Base-by-base conservation (phyloP, 2,888 invertebrate genomes). In the Diarsia dahlii region DNA sequence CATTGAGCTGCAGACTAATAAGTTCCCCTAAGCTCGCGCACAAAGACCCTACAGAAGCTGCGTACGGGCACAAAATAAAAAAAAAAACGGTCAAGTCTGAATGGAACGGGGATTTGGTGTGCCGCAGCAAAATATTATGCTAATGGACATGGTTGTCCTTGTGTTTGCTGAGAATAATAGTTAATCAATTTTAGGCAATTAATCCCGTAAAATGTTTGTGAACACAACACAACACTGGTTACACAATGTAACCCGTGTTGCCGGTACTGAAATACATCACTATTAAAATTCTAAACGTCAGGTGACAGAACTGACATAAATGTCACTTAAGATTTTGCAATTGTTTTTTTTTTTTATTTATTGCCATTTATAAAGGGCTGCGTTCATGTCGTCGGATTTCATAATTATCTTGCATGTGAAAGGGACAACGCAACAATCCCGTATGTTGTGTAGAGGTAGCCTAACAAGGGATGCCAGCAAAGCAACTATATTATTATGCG, bases 1-100 rank as follows among this genome's bases (percentile, higher is more conserved):
- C 86, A 88, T 88, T 90, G 86, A 91, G 90, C 89, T 89, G 88
- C 90, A 86, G 87, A 89, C 90, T 91, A 93, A 93, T 93, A 92
- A 91, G 90, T 91, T 90, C 92, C 93, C 91, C 92, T 79, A 90
- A 92, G 90, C 90, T 90, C 80, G 80, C 71, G 84, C 85, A 95
- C 95, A 94, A 94, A 93, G 93, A 89, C 89, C 86, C 82, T 88
- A 91, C 91, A 92, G 91, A 92, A 90, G 89, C 90, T 86, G 78
- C 80, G 84, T 79, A 82, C 76, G 78, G 62, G 71, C 76, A 82
- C 84, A 87, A 91, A 94, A 94, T 92, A 93, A 95, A 93, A 93
- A 88, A 88, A 88, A 78, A 81, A 81, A 79, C 84, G 85, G 85
- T 90, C 90, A 90, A 92, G 90, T 60, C 12, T 58, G 67, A 73